Conservation (phyloP, 2,113 vertebrate genomes). For the Verasper variegatus region DNA sequence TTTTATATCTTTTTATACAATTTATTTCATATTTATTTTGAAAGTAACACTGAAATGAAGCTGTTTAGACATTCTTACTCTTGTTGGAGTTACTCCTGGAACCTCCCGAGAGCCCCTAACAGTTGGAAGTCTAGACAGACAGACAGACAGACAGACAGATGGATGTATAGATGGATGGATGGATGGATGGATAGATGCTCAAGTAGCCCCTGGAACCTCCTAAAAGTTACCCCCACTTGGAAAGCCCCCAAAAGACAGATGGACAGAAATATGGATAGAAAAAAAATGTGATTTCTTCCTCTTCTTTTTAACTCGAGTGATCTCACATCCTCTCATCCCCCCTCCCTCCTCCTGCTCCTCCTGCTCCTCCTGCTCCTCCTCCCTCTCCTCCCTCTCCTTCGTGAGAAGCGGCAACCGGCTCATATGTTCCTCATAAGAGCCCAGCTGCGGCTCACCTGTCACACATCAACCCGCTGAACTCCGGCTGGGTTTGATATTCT, state of each 20-base stretch:
- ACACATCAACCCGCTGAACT: constrained; percentile 46
- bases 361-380: background rate
- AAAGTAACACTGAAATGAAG: background rate
- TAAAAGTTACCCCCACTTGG: too few relatives aligned
- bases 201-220: too few relatives aligned
- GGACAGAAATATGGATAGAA: too few relatives aligned
- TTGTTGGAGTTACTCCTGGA: constrained; percentile 7
- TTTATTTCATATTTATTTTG: background rate
- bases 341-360: background rate
- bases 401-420: constrained; percentile 37
- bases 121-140: background rate
- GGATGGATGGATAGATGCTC: too few relatives aligned
- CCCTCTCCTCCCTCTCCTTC: background rate
- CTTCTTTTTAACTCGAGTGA: too few relatives aligned
- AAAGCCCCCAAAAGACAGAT: too few relatives aligned
- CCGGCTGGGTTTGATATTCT: constrained; percentile 20
- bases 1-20: too few relatives aligned
- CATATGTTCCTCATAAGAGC: constrained; percentile 58
- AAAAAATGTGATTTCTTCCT: too few relatives aligned
- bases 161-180: too few relatives aligned
- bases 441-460: constrained; percentile 67
- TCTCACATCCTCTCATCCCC: constrained; percentile 2
- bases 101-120: background rate
- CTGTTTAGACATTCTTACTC: background rate
- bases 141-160: too few relatives aligned